Base-by-base conservation (phyloP, 1,140 invertebrate species). In the Mycetomoellerius zeteki region DNA sequence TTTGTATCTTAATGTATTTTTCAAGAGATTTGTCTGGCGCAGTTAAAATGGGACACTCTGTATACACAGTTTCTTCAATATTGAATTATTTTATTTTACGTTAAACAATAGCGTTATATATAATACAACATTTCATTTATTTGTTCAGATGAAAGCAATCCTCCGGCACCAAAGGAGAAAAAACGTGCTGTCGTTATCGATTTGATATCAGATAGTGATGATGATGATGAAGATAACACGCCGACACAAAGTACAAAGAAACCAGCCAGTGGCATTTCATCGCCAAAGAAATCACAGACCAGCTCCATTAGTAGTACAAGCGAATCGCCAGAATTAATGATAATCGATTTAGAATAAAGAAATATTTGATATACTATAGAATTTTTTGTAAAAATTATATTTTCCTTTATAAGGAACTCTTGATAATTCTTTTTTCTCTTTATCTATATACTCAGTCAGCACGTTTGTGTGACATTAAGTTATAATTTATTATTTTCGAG, bases 261-360 rank as follows among this genome's bases (percentile, higher is more conserved):
- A 89, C 14, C 37, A 62, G 33, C 91, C 60, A 71, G 27, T 81
- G 76, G 86, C 72, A 75, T 87, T 56, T 72, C 87, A n/a, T 88
- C 92, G 30, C 91, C 93, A 77, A 93, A 94, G 88, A 95, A 95
- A 77, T 69, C 87, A 0, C 94, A 94, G 91, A 65, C 94, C 12
- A 94, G 91, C 75, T 93, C 93, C 54, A 95, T 95, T 71, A 95
- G 94, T 72, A 95, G 94, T 91, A 95, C 94, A 33, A 95, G 95
- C 30, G 94, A 95, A 89, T 95, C 94, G n/a, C 94, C 94, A 16
- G 94, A 95, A 75, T 91, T 94, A 14, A 95, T 95, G 94, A 95
- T 95, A 85, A 95, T 95, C 58, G 94, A 95, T 91, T 89, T 95
- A 91, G 94, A 95, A 86, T 95, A 93, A 94, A 64, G 33, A 21